These are phyloP conservation scores for Planiliza haematocheilus DNA, from an alignment of 2,113 vertebrate species.

Conservation along the genomic window DNA sequence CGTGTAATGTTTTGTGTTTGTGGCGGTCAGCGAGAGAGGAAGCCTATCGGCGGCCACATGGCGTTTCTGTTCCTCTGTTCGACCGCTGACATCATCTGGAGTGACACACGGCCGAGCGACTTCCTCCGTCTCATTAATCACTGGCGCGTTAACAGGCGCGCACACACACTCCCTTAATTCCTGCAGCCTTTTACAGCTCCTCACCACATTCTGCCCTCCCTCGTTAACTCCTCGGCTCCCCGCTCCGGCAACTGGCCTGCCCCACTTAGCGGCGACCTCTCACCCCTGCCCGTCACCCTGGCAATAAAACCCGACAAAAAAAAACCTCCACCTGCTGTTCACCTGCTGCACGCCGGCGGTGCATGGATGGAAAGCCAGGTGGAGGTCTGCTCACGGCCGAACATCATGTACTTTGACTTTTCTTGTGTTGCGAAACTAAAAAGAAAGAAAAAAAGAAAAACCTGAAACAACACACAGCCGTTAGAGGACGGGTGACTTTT, in stretches of 20 bases:
- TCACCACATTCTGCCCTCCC: conserved; percentile 59
- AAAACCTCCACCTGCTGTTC: conserved; percentile 53
- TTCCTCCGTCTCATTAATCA: conserved; percentile 77
- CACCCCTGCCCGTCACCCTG: conserved; percentile 22
- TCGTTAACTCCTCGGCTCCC: conserved; percentile 50
- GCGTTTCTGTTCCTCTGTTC: conserved; percentile 73
- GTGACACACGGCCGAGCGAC: conserved; percentile 69
- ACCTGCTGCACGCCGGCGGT: conserved; percentile 45
- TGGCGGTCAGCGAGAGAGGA: conserved; percentile 59
- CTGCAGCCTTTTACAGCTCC: conserved; percentile 61
- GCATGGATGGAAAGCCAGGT: not conserved
- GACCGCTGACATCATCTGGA: conserved; percentile 73
- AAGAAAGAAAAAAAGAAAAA: not conserved
- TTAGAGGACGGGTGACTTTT: conserved; percentile 59
- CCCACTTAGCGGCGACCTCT: conserved; percentile 54
- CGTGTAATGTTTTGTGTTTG: conserved; percentile 2
- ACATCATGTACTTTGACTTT: conserved; percentile 29
- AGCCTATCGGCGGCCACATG: conserved; percentile 72
- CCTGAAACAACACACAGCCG: conserved; percentile 7
- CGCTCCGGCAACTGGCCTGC: conserved; percentile 21
- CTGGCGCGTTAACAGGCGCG: conserved; percentile 57
- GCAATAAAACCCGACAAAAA: conserved; percentile 34
- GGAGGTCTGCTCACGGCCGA: too few species aligned
- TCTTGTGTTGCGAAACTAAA: conserved; percentile 26
- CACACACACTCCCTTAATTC: conserved; percentile 40